These are phyloP conservation scores for Anorthoa munda DNA, from an alignment of 2,888 invertebrate genomes.

Conservation along the genomic window DNA sequence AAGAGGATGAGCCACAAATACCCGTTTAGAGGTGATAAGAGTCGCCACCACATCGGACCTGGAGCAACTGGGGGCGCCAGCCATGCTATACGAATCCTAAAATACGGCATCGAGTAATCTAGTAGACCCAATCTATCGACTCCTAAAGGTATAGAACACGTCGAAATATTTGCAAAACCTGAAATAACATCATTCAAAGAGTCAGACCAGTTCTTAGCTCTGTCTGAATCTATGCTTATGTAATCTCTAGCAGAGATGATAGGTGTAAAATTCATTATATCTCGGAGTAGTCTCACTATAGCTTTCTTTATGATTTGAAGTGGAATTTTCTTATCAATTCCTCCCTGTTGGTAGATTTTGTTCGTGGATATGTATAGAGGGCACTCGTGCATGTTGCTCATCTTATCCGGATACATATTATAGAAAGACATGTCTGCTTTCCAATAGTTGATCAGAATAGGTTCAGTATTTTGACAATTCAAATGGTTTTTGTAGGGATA, in stretches of 20 bases:
- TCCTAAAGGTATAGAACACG: slow-evolving; percentile 79
- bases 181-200: slow-evolving; percentile 80
- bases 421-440: slow-evolving; percentile 56
- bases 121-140: slow-evolving; percentile 76
- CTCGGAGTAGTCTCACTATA: slow-evolving; percentile 75
- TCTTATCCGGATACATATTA: slow-evolving; percentile 78
- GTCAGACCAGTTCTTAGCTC: slow-evolving; percentile 81
- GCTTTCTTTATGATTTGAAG: slow-evolving; percentile 79
- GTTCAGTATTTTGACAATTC: slow-evolving; percentile 78
- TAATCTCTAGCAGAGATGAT: slow-evolving; percentile 78
- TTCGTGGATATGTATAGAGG: slow-evolving; percentile 83
- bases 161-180: slow-evolving; percentile 81
- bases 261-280: slow-evolving; percentile 82
- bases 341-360: slow-evolving; percentile 76
- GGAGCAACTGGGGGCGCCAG: slow-evolving; percentile 78
- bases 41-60: slow-evolving; percentile 79
- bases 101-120: slow-evolving; percentile 81
- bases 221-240: slow-evolving; percentile 80
- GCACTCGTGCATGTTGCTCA: slow-evolving; percentile 81
- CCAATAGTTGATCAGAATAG: slow-evolving; percentile 74
- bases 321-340: slow-evolving; percentile 77
- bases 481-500: slow-evolving; percentile 79
- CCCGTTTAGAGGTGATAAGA: slow-evolving; percentile 81
- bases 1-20: slow-evolving; percentile 81
- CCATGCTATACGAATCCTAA: slow-evolving; percentile 81